These are phyloP conservation scores for Lasioglossum oenotherae DNA, from an alignment of 2,888 invertebrate species.

Conservation along the genomic window DNA sequence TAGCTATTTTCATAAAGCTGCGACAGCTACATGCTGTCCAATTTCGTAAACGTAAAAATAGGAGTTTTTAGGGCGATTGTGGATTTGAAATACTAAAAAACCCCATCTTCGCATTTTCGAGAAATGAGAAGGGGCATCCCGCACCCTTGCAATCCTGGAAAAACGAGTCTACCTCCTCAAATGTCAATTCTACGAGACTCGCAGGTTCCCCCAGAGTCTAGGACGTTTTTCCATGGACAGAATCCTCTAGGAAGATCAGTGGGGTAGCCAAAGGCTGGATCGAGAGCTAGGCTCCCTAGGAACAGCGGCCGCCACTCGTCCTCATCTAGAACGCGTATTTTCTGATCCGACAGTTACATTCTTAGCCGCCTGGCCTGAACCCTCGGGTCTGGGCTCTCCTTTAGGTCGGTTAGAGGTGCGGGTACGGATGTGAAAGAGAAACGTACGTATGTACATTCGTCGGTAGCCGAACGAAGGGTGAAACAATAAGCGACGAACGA, in stretches of 20 bases:
- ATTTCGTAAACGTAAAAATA: no score
- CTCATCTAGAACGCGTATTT: constrained; percentile 29
- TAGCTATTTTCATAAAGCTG: no score
- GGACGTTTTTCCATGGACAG: not conserved
- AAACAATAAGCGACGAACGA: constrained; percentile 84
- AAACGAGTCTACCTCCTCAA: no score
- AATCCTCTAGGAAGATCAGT: not conserved
- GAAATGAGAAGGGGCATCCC: no score
- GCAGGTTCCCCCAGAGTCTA: not conserved
- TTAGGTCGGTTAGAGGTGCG: constrained; percentile 71
- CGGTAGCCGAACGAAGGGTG: constrained; percentile 81
- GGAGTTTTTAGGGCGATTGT: no score
- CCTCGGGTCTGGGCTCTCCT: constrained; percentile 66
- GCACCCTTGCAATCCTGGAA: no score
- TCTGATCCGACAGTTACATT: constrained; percentile 64
- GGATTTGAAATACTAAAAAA: no score
- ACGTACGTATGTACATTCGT: constrained; percentile 77
- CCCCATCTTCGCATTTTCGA: no score
- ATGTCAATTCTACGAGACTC: no score
- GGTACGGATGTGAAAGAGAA: constrained; percentile 79
- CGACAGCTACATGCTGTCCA: no score
- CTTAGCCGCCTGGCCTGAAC: constrained; percentile 57
- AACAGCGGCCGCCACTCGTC: not conserved
- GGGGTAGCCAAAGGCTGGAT: not conserved
- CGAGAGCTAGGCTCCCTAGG: not conserved